Base-by-base conservation (phyloP, 2,888 invertebrate species). In the Ornithoptera alexandrae region DNA sequence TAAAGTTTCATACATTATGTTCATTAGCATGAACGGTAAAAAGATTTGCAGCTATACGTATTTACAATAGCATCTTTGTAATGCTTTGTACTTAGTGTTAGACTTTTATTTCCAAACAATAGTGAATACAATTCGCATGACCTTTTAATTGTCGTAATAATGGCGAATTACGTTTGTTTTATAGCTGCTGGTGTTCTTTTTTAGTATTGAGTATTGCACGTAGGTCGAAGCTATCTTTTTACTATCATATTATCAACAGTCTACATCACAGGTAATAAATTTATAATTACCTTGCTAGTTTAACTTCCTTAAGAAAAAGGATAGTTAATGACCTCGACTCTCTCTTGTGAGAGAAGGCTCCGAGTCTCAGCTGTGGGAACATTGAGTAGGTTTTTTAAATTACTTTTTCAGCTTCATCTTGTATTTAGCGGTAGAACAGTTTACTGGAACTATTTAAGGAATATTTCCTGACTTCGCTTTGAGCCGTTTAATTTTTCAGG, bases 101-200 rank as follows among this genome's bases (percentile, higher is more conserved):
- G 61, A 67, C 56, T 53, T 67, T 53, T 61, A 65, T 62, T 65
- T 10, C 36, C 10, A 62, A 69, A 69, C 65, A 69, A 69, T 69
- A 65, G 65, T 65, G 62, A 62, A 65, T 62, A 65, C 56, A 15
- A 62, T n/a, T 69, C 62, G 42, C 69, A 58, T 58, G 69, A 62
- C 62, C 65, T 65, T 69, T 65, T 42, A 17, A 56, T 62, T 69
- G 42, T 67, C 60, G 61, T 36, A 60, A 39, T 20, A 62, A 64
- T 53, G 20, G 50, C 36, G 50, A 17, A 46, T 57, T 56, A 63
- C n/a, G 50, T 20, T 36, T 18, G 39, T 62, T 67, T 62, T 57
- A 36, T 61, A 67, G 56, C 53, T 61, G 12, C 7, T 36, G 61
- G 66, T 36, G 60, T 53, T 56, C 53, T 67, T 62, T 62, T 67